Conservation (phyloP, 2,888 invertebrate species). For the Agrochola lota region DNA sequence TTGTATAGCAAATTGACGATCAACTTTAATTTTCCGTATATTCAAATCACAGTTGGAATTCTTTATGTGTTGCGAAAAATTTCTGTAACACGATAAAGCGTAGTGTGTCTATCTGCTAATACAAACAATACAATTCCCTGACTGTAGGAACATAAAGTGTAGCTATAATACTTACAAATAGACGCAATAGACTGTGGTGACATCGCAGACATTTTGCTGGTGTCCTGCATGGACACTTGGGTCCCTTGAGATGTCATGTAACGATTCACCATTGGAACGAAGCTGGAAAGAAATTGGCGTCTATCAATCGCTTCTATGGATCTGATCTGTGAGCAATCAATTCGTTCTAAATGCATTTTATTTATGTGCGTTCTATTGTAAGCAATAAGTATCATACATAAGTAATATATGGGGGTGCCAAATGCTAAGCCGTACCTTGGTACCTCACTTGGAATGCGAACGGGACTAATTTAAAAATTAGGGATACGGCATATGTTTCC, state of each 20-base stretch:
- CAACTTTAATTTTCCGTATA: not conserved
- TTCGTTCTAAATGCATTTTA: constrained; percentile 37
- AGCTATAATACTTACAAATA: constrained; percentile 82
- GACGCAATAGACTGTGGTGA: constrained; percentile 89
- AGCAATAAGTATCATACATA: constrained; percentile 17
- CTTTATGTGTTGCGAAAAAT: not conserved
- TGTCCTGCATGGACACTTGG: constrained; percentile 89
- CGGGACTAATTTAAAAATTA: constrained; percentile 23
- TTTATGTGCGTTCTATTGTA: constrained; percentile 28
- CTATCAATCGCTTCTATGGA: constrained; percentile 59
- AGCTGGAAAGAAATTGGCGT: constrained; percentile 76
- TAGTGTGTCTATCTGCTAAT: not conserved
- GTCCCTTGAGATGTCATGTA: constrained; percentile 90
- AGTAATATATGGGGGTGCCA: constrained; percentile 18
- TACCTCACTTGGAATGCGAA: constrained; percentile 46
- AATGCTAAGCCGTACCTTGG: constrained; percentile 43
- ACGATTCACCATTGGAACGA: constrained; percentile 89
- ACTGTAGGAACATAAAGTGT: not conserved
- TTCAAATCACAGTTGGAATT: not conserved
- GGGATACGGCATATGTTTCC: not conserved
- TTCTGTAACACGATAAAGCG: not conserved
- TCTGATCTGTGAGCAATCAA: constrained; percentile 45
- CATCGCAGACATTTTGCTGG: constrained; percentile 88
- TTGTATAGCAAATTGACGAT: not conserved
- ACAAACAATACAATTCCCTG: not conserved